phyloP scores from a whole-genome alignment of 2,797 vertebrate species.

The Buphagus erythrorhynchus region DNA sequence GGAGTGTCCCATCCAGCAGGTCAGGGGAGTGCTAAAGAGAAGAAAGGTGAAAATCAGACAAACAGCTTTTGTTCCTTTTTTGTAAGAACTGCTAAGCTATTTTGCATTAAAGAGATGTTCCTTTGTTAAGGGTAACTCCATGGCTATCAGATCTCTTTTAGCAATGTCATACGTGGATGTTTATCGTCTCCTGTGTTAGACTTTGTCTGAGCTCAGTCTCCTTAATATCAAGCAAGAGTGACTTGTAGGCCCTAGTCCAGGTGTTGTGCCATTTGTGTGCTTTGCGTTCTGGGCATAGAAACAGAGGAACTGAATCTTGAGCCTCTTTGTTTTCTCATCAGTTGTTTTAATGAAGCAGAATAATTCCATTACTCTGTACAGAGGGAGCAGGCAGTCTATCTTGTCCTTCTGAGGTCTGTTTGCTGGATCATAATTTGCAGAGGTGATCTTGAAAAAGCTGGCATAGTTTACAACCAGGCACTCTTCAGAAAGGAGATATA shows the following conservation, averaged over 20 bases:
- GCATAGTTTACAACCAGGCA: not conserved
- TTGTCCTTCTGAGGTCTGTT: not conserved
- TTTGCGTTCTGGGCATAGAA: not conserved
- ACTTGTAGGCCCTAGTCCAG: not conserved
- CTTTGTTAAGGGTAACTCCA: not conserved
- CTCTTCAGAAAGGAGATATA: not conserved
- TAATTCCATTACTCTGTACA: slow-evolving; percentile 1
- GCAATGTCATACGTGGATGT: not conserved
- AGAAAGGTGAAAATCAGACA: not conserved
- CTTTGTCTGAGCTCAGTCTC: not conserved
- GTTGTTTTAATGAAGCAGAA: slow-evolving; percentile 19
- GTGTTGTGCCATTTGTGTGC: not conserved
- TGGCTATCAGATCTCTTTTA: not conserved
- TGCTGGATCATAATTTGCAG: not conserved
- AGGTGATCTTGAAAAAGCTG: not conserved
- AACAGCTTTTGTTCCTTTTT: not conserved
- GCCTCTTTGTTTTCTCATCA: not conserved
- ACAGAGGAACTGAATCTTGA: not conserved
- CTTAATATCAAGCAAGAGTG: not conserved
- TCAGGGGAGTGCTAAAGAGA: not conserved
- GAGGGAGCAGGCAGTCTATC: not conserved
- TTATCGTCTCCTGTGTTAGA: not conserved
- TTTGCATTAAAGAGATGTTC: not conserved
- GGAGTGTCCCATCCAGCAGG: not conserved
- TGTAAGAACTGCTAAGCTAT: not conserved